A percentile compares a stretch with the other conserved stretches of the same genome.
These are phyloP conservation scores for Myzus persicae DNA, from an alignment of 1,140 invertebrate genomes.

Conservation along the genomic window DNA sequence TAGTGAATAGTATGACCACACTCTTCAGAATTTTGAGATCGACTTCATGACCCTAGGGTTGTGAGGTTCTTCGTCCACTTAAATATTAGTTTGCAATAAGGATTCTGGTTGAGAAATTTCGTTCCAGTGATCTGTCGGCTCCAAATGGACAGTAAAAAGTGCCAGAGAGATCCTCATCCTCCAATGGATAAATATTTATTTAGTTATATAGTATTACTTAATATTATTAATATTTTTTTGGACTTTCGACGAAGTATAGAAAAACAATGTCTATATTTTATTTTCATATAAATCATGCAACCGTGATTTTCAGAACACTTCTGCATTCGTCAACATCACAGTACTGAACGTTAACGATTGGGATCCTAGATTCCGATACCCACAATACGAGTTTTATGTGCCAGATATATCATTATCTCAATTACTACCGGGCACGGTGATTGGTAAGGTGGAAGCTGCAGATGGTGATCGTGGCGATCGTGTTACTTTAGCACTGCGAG, in stretches of 20 bases:
- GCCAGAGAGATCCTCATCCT: neutral
- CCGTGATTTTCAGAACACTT: conserved; percentile 75
- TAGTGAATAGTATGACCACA: no score
- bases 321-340: conserved; percentile 76
- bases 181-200: neutral
- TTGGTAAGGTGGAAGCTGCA: conserved; percentile 71
- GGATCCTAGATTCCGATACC: conserved; percentile 85
- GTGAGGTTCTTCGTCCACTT: no score
- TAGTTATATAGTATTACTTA: no score
- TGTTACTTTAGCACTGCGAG: conserved; percentile 74
- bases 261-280: neutral
- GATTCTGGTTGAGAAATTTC: neutral
- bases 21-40: no score
- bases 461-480: conserved; percentile 82
- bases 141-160: neutral
- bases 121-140: neutral
- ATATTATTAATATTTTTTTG: no score
- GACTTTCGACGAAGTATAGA: no score
- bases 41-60: no score
- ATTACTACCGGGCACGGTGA: conserved; percentile 61
- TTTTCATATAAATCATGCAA: neutral
- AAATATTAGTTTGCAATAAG: no score
- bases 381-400: conserved; percentile 84
- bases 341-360: conserved; percentile 91
- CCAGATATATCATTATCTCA: conserved; percentile 66